phyloP scores from a whole-genome alignment of 2,888 invertebrate species.

The Lasioglossum leucozonium region DNA sequence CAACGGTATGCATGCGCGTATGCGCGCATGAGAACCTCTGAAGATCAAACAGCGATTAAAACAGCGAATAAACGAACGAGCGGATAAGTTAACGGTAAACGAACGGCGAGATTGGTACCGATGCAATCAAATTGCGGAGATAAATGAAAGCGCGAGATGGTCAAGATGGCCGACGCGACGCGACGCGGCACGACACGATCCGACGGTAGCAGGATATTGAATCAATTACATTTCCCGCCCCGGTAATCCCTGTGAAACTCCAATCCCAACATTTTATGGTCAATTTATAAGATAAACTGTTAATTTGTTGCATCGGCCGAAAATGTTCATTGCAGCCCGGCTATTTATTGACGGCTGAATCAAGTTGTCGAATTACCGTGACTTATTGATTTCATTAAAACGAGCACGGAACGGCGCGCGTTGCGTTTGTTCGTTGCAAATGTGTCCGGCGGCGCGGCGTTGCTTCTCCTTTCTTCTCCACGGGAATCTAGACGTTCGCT shows the following conservation, averaged over 20 bases:
- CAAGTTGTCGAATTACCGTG: neutral
- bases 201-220: slow-evolving; percentile 23
- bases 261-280: slow-evolving; percentile 24
- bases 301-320: slow-evolving; percentile 19
- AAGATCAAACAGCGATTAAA: neutral
- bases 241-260: slow-evolving; percentile 15
- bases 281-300: slow-evolving; percentile 35
- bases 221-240: slow-evolving; percentile 30
- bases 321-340: slow-evolving; percentile 1
- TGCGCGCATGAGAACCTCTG: neutral
- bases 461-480: neutral
- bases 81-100: neutral
- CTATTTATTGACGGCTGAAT: slow-evolving; percentile 13
- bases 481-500: neutral
- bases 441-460: neutral
- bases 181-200: too few species aligned
- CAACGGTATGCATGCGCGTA: neutral
- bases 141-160: slow-evolving; percentile 18
- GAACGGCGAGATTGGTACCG: slow-evolving; percentile 5
- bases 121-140: slow-evolving; percentile 9
- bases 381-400: slow-evolving; percentile 5
- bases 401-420: neutral
- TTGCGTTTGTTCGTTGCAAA: neutral
- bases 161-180: slow-evolving; percentile 17
- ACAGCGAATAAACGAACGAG: neutral